Percentiles rank a stretch among this genome's conserved stretches.
Evolutionary conservation across 2,113 vertebrate genomes (phyloP).

Genomic region (Indri indri): DNA sequence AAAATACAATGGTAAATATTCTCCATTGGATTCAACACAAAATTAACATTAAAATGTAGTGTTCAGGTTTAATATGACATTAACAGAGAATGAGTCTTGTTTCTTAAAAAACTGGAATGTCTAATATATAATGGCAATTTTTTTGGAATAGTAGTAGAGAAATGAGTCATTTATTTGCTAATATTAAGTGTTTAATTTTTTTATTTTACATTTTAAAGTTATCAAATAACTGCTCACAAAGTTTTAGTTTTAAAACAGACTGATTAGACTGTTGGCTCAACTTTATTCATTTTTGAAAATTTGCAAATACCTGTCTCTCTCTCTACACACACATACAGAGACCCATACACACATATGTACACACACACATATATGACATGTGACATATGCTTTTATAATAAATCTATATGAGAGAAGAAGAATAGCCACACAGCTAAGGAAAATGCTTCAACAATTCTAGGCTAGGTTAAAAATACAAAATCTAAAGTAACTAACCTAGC

Average conservation of each 20-base stretch:
- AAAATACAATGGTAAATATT: background rate
- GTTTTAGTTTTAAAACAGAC: background rate
- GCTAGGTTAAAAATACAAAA: background rate
- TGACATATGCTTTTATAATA: background rate
- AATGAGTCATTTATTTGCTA: background rate
- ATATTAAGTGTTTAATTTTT: background rate
- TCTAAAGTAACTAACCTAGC: slow-evolving; percentile 86
- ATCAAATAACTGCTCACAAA: background rate
- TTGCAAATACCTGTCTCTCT: background rate
- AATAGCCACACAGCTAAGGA: background rate
- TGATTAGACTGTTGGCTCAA: background rate
- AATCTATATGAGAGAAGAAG: background rate
- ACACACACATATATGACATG: background rate
- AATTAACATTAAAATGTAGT: background rate
- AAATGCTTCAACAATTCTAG: background rate
- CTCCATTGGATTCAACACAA: background rate
- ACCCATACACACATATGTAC: rapidly evolving
- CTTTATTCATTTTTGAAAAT: slow-evolving; percentile 2
- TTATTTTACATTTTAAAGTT: background rate
- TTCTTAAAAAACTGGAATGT: background rate
- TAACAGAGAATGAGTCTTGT: background rate
- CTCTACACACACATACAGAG: rapidly evolving
- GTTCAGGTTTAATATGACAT: background rate
- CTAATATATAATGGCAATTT: background rate
- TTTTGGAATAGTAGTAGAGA: background rate